Evolutionary conservation across 2,888 invertebrate species (phyloP), one percentile per base, ranked within the genome.

Genomic region (Amitus sp.): DNA sequence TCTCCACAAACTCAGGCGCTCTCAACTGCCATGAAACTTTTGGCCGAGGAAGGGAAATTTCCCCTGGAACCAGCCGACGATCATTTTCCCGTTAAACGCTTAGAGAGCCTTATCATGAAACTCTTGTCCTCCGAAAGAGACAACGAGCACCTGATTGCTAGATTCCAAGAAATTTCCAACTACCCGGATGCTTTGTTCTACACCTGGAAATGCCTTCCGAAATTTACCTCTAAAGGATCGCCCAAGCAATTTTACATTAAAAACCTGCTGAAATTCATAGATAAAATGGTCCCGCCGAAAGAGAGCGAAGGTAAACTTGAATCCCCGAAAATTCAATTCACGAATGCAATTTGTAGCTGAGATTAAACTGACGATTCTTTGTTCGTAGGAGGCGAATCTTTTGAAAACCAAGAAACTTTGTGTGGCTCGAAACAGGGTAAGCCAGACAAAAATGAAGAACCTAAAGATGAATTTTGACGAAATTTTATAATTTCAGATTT

Each of bases 161-260:
- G 90, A 68, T 92, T 92, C 75, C 89, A 91, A 74, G 92, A 93
- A 80, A 92, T 90, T 77, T 84, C 90, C 0, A 85, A 87, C 55
- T 91, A 89, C 77, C 86, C 89, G 66, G 95, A 95, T 78, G 87
- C 94, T 13, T 84, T 93, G 61, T 91, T 89, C 75, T 87, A 89
- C 75, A 87, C 89, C 0, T 90, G 94, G 83, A 87, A 87, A 76
- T 75, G 86, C 50, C 74, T 90, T 70, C 86, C 86, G 10, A 80
- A 83, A 70, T 82, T 85, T 76, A 89, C 85, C 45, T 86, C 87
- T 20, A 88, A 87, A 73, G 81, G 83, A 12, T 85, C 86, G 65
- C 86, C 83, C 23, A 85, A 85, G n/a, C 82, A 84, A 48, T 82
- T 80, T 34, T 87, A 87, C 74, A 86, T 87, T 69, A 85, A 86